These are phyloP conservation scores for Chrysopilus asiliformis DNA, from an alignment of 2,888 invertebrate genomes.

Conservation along the genomic window DNA sequence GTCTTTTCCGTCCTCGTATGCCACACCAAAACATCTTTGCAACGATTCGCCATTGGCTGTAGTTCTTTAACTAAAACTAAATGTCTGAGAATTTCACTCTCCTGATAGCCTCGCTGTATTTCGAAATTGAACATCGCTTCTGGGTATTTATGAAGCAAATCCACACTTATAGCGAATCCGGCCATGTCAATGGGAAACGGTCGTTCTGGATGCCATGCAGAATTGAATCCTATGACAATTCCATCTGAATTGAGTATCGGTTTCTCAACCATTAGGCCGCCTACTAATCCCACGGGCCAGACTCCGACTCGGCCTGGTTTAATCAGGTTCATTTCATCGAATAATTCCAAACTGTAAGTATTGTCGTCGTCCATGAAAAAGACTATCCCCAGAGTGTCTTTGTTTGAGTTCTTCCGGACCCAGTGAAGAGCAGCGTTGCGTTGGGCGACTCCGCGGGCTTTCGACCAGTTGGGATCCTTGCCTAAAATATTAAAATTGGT, in stretches of 20 bases:
- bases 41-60: constrained; percentile 82
- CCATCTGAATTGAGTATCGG: constrained; percentile 58
- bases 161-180: constrained; percentile 78
- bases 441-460: constrained; percentile 83
- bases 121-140: constrained; percentile 70
- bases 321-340: constrained; percentile 77
- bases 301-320: constrained; percentile 62
- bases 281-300: constrained; percentile 94
- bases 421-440: constrained; percentile 51
- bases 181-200: constrained; percentile 98
- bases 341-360: constrained; percentile 77
- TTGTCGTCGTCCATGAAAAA: constrained; percentile 98
- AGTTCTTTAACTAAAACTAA: constrained; percentile 59
- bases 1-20: constrained; percentile 93
- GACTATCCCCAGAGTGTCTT: constrained; percentile 50
- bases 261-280: constrained; percentile 84
- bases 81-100: constrained; percentile 68
- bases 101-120: constrained; percentile 80
- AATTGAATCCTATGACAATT: constrained; percentile 44
- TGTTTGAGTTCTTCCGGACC: constrained; percentile 34
- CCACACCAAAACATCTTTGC: constrained; percentile 95
- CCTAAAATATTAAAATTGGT: constrained; percentile 11
- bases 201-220: constrained; percentile 79
- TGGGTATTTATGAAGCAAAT: constrained; percentile 54
- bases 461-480: constrained; percentile 56